A percentile compares a stretch with the other conserved stretches of the same genome.
These are phyloP conservation scores for Argynnis bischoffii DNA, from an alignment of 2,888 invertebrate species.

Conservation along the genomic window DNA sequence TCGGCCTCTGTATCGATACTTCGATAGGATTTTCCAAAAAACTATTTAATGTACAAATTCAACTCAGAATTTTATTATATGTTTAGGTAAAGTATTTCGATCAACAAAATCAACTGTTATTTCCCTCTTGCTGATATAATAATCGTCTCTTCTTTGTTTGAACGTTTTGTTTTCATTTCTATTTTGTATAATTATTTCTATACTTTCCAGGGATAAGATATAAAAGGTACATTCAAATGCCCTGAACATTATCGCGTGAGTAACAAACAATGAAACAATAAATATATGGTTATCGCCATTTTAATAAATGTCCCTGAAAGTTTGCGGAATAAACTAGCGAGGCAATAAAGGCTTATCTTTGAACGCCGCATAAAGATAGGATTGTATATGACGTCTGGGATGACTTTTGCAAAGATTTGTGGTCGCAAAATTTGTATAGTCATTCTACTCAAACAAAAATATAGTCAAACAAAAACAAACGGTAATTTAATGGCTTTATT, in stretches of 20 bases:
- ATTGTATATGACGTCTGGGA: slow-evolving; percentile 37
- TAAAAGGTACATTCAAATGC: slow-evolving; percentile 42
- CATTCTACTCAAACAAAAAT: no score
- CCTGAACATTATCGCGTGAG: slow-evolving; percentile 56
- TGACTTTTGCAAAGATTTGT: slow-evolving; percentile 12
- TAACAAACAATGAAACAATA: slow-evolving; percentile 69
- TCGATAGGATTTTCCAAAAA: no score
- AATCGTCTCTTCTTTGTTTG: not conserved
- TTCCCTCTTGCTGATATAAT: not conserved
- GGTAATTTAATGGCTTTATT: no score
- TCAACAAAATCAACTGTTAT: not conserved
- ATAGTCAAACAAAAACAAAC: not conserved
- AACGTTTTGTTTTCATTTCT: not conserved
- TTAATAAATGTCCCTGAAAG: slow-evolving; percentile 76
- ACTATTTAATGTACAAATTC: no score
- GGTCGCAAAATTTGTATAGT: not conserved
- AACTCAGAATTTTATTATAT: no score
- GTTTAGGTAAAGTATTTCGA: no score
- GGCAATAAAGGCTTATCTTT: slow-evolving; percentile 58
- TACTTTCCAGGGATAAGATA: slow-evolving; percentile 29
- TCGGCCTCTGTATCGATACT: no score
- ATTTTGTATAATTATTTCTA: slow-evolving; percentile 3
- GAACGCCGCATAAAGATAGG: slow-evolving; percentile 31
- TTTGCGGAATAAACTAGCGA: slow-evolving; percentile 63
- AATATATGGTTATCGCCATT: slow-evolving; percentile 78